phyloP scores from a whole-genome alignment of 2,797 vertebrate genomes.

The Coluber constrictor region DNA sequence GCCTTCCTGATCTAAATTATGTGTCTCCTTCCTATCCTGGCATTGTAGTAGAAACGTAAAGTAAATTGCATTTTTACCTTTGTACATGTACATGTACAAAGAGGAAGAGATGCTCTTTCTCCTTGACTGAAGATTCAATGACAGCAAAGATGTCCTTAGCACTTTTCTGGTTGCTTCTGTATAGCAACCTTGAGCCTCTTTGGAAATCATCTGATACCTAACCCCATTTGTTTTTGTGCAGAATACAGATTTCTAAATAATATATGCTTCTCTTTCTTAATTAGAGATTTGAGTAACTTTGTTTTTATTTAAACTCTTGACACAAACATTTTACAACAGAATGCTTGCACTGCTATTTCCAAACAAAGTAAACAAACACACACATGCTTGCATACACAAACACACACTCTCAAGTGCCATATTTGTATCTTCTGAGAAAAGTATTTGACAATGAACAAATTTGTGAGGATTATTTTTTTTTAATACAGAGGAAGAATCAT shows the following conservation, averaged over 20 bases:
- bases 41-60: not conserved
- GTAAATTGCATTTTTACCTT: not conserved
- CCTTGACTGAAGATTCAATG: conserved; percentile 16
- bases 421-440: not conserved
- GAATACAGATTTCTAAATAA: conserved; percentile 3
- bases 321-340: conserved; percentile 24
- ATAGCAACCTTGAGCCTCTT: not conserved
- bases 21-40: not conserved
- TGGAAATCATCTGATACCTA: conserved; percentile 24
- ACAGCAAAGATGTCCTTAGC: conserved; percentile 2
- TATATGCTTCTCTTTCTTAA: conserved; percentile 2
- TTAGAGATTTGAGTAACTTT: conserved; percentile 4
- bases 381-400: not conserved
- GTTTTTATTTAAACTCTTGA: conserved; percentile 29
- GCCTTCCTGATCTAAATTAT: not conserved
- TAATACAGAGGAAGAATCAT: not conserved
- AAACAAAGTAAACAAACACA: not conserved
- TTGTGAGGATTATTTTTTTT: not conserved
- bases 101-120: not conserved
- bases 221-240: conserved; percentile 25
- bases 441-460: conserved; percentile 11
- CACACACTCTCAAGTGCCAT: not conserved
- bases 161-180: not conserved
- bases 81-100: not conserved
- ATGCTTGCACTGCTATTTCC: not conserved